Conservation (phyloP, 2,888 invertebrate species). For the Himalopsyche japonica region DNA sequence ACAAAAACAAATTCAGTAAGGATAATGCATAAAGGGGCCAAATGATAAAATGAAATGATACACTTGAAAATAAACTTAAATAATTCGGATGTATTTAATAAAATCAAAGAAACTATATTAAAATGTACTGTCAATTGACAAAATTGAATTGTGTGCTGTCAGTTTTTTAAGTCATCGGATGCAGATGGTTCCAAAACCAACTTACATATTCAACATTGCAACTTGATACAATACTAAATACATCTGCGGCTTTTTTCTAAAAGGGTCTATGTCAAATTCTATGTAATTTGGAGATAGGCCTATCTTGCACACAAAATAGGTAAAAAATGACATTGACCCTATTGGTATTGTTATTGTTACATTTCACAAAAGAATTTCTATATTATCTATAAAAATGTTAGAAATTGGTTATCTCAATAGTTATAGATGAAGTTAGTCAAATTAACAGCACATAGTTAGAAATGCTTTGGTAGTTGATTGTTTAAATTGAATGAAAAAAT, state of each 20-base stretch:
- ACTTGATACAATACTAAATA: neutral
- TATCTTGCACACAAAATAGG: neutral
- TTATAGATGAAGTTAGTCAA: no score
- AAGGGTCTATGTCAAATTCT: neutral
- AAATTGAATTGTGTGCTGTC: no score
- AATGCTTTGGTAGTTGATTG: no score
- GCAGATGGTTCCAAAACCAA: no score
- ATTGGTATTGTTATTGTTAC: neutral
- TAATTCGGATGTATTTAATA: no score
- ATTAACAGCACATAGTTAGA: no score
- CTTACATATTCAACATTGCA: neutral
- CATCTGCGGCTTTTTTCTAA: neutral
- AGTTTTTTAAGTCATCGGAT: no score
- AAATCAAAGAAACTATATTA: no score
- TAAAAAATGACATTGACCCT: neutral
- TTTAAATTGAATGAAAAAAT: no score
- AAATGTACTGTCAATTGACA: no score
- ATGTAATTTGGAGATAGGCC: neutral
- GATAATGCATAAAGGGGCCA: neutral
- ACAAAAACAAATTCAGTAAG: neutral
- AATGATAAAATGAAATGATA: neutral
- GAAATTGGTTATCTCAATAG: no score
- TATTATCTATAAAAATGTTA: no score
- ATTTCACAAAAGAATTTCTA: neutral
- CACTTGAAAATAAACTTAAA: neutral